These are phyloP conservation scores for Catostomus latipinnis DNA, from an alignment of 2,797 vertebrate species.

Conservation along the genomic window DNA sequence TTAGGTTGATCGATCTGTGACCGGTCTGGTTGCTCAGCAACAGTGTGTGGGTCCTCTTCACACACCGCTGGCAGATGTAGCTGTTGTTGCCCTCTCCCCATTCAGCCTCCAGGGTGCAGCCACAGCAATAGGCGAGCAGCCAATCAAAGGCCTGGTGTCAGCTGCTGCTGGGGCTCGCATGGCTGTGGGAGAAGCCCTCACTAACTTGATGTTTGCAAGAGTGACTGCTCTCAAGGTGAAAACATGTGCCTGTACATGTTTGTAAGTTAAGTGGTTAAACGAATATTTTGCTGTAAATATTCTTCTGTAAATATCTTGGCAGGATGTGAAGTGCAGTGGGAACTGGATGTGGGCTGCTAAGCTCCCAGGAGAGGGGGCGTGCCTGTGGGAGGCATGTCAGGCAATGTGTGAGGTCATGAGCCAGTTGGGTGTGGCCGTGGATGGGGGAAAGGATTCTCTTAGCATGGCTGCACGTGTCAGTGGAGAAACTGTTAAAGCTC, in stretches of 20 bases:
- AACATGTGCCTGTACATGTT: neutral
- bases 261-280: neutral
- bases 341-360: conserved; percentile 98
- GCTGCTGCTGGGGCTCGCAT: conserved; percentile 86
- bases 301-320: conserved; percentile 12
- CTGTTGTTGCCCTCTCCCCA: conserved; percentile 89
- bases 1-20: conserved; percentile 94
- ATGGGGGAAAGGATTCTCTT: conserved; percentile 94
- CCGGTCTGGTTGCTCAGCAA: conserved; percentile 93
- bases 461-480: conserved; percentile 93
- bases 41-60: conserved; percentile 95
- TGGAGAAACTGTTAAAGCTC: conserved; percentile 85
- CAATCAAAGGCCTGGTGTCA: conserved; percentile 88
- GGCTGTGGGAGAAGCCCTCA: conserved; percentile 90
- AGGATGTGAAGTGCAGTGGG: conserved; percentile 95
- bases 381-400: conserved; percentile 85
- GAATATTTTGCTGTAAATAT: too few species aligned
- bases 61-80: conserved; percentile 90
- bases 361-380: conserved; percentile 84
- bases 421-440: conserved; percentile 87
- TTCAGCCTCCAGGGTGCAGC: conserved; percentile 85
- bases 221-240: conserved; percentile 85
- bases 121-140: conserved; percentile 91
- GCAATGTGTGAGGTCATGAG: conserved; percentile 87
- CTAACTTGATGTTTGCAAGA: conserved; percentile 89